phyloP scores from a whole-genome alignment of 2,888 invertebrate species.

The Apamea crenata region DNA sequence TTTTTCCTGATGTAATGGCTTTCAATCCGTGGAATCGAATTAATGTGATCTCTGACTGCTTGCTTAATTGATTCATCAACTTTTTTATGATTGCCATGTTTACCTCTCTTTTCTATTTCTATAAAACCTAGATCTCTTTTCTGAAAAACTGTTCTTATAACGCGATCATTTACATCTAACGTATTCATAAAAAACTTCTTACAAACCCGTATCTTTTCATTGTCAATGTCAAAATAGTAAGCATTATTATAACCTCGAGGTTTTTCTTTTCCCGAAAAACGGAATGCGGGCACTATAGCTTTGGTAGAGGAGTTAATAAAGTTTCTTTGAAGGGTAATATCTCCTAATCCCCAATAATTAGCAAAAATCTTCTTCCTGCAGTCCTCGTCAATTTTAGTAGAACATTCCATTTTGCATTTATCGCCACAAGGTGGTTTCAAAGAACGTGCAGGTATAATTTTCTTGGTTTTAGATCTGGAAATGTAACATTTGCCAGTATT shows the following conservation, averaged over 20 bases:
- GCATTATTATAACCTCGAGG: background rate
- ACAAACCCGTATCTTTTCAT: conserved; percentile 2
- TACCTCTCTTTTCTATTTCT: conserved; percentile 2
- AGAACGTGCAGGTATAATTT: background rate
- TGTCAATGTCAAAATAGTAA: background rate
- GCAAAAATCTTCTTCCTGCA: background rate
- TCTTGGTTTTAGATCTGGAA: background rate
- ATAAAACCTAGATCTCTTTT: conserved; percentile 2
- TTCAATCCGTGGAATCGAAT: background rate
- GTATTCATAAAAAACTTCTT: background rate
- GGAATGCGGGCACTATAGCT: conserved; percentile 1
- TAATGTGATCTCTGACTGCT: background rate
- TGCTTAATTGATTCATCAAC: background rate
- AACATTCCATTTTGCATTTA: conserved; percentile 4
- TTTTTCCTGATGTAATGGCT: background rate
- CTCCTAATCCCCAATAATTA: background rate
- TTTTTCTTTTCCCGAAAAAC: conserved; percentile 1
- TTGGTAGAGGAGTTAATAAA: background rate
- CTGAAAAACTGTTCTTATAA: conserved; percentile 5
- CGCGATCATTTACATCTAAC: background rate
- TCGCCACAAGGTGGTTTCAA: background rate
- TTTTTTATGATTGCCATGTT: background rate
- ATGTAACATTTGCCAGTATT: background rate
- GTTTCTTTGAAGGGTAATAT: background rate
- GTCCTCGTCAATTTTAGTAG: background rate